Evolutionary conservation across 2,113 vertebrate species (phyloP).

Genomic region (Condylura cristata): DNA sequence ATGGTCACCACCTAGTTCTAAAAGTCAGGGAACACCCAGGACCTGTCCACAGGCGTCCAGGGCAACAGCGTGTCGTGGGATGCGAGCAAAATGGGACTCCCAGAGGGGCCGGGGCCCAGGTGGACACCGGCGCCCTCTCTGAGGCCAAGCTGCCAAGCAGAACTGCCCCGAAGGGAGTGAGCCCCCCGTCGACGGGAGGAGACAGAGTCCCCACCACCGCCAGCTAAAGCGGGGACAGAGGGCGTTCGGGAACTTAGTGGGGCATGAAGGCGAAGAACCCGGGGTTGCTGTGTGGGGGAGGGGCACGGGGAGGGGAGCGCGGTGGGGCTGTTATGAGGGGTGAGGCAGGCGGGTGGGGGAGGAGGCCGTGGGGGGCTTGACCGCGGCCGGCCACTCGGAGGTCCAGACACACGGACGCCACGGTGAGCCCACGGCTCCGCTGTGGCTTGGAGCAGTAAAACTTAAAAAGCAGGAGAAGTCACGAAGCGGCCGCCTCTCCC

Average conservation of each 20-base stretch:
- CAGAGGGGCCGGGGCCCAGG: background rate
- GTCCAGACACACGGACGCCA: accelerated
- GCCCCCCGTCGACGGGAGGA: background rate
- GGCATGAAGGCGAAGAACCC: too few relatives aligned
- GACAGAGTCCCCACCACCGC: too few relatives aligned
- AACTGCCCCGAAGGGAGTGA: background rate
- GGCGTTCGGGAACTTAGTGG: background rate
- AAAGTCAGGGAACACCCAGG: background rate
- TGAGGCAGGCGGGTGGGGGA: background rate
- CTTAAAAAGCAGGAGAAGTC: background rate
- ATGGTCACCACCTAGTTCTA: too few relatives aligned
- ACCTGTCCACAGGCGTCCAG: background rate
- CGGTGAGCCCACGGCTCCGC: too few relatives aligned
- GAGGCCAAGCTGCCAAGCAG: background rate
- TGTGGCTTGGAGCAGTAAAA: too few relatives aligned
- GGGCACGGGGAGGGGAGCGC: background rate
- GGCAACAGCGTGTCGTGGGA: background rate
- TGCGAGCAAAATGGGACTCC: background rate
- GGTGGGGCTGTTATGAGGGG: background rate
- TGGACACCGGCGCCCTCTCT: background rate
- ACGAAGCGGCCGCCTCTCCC: background rate
- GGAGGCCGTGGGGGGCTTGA: too few relatives aligned
- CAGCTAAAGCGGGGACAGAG: background rate
- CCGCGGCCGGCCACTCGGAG: background rate
- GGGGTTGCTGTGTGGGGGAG: background rate